These are phyloP conservation scores for Siderastrea radians DNA, from an alignment of 92 coral and sea anemone genomes.

Conservation along the genomic window DNA sequence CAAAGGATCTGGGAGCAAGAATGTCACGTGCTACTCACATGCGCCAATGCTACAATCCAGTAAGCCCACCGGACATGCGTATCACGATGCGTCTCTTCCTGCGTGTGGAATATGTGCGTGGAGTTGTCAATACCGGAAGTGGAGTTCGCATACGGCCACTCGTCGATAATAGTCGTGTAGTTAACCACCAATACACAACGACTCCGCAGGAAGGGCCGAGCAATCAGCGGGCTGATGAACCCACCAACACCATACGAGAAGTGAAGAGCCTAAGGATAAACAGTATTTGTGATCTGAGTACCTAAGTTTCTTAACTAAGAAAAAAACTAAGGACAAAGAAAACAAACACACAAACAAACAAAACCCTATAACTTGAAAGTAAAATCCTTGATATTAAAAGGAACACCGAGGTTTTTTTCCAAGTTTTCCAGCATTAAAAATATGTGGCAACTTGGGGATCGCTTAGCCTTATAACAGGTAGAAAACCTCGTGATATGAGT, in stretches of 20 bases:
- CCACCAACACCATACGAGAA: constrained; percentile 92
- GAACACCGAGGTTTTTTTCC: too few relatives aligned
- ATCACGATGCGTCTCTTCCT: constrained; percentile 87
- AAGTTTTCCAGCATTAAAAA: too few relatives aligned
- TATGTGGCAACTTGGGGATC: too few relatives aligned
- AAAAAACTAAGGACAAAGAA: background rate
- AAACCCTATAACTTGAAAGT: too few relatives aligned
- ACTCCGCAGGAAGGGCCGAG: constrained; percentile 84
- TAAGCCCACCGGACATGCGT: constrained; percentile 95
- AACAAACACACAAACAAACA: background rate
- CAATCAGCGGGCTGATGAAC: constrained; percentile 85
- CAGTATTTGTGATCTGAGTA: background rate
- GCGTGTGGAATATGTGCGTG: constrained; percentile 80
- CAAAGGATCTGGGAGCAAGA: background rate
- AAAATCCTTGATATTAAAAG: too few relatives aligned
- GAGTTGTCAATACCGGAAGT: constrained; percentile 80
- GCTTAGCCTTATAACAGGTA: too few relatives aligned
- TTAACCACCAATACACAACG: constrained; percentile 85
- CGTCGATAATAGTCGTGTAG: constrained; percentile 90
- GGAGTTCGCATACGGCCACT: constrained; percentile 93
- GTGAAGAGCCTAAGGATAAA: constrained; percentile 76
- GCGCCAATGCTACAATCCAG: constrained; percentile 90
- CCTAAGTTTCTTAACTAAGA: too few relatives aligned
- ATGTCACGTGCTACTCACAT: constrained; percentile 57
- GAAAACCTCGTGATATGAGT: too few relatives aligned